Conservation (phyloP, 2,113 vertebrate species). For the Sceloporus tristichus region DNA sequence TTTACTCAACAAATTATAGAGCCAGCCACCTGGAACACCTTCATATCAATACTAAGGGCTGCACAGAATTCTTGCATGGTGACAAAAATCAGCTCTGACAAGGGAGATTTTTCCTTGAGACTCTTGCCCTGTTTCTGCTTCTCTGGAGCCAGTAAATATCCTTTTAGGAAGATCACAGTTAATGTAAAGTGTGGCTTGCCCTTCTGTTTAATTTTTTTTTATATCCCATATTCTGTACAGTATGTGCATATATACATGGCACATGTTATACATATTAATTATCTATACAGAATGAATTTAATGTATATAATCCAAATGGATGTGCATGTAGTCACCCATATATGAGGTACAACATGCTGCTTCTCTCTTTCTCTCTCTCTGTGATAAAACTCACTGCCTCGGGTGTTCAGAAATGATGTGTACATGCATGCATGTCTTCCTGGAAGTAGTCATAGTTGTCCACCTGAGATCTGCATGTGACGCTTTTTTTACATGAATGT, state of each 20-base stretch:
- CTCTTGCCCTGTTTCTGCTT: slow-evolving; percentile 29
- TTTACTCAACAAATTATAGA: slow-evolving; percentile 11
- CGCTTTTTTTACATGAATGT: slow-evolving; percentile 40
- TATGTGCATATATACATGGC: neutral
- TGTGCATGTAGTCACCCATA: neutral
- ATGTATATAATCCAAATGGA: neutral
- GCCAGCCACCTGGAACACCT: neutral
- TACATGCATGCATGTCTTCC: neutral
- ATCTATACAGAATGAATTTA: neutral
- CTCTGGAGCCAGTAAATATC: neutral
- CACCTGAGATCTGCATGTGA: slow-evolving; percentile 45
- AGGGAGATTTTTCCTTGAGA: neutral
- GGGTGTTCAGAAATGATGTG: neutral
- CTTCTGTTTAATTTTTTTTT: neutral
- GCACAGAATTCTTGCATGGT: neutral
- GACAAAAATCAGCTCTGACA: slow-evolving; percentile 28
- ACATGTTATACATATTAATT: neutral
- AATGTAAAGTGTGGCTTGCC: neutral
- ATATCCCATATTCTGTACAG: neutral
- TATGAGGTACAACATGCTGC: neutral
- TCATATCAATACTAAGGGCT: neutral
- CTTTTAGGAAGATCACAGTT: slow-evolving; percentile 12
- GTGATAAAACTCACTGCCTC: too few relatives aligned
- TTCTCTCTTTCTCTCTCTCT: neutral
- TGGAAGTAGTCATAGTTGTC: slow-evolving; percentile 31